phyloP scores from a whole-genome alignment of 2,888 invertebrate species.

The Apodemia hepburni region DNA sequence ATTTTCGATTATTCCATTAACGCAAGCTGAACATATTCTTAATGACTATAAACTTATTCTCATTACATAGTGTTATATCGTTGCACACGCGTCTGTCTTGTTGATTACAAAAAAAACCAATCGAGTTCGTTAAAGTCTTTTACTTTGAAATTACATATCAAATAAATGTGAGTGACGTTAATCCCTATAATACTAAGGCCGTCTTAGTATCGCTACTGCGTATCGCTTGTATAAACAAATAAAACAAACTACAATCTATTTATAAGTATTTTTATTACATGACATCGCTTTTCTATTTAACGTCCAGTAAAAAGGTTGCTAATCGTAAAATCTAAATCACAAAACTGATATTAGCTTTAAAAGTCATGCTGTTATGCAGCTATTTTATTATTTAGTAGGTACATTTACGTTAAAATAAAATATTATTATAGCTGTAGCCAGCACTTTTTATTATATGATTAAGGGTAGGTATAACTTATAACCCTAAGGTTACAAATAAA shows the following conservation, averaged over 20 bases:
- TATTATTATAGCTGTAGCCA: too few relatives aligned
- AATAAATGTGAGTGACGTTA: conserved; percentile 18
- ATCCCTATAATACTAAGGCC: conserved; percentile 17
- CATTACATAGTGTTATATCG: neutral
- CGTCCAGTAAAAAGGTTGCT: conserved; percentile 15
- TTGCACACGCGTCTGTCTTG: conserved; percentile 9
- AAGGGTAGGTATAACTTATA: too few relatives aligned
- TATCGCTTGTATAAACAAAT: conserved; percentile 18
- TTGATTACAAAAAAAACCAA: conserved; percentile 17
- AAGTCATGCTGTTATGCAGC: neutral
- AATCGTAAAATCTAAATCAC: conserved; percentile 15
- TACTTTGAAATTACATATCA: conserved; percentile 16
- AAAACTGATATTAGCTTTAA: conserved; percentile 14
- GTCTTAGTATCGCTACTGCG: conserved; percentile 20
- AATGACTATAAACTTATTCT: neutral
- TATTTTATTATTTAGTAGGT: neutral
- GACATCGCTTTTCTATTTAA: conserved; percentile 16
- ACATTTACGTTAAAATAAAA: neutral
- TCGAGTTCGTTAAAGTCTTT: conserved; percentile 22
- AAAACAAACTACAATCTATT: conserved; percentile 18
- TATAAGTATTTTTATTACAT: conserved; percentile 13
- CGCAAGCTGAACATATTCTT: too few relatives aligned
- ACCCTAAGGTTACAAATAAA: too few relatives aligned
- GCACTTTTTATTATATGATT: too few relatives aligned
- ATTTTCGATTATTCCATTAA: too few relatives aligned